Conservation (phyloP, 2,797 vertebrate species). For the Morus bassanus region DNA sequence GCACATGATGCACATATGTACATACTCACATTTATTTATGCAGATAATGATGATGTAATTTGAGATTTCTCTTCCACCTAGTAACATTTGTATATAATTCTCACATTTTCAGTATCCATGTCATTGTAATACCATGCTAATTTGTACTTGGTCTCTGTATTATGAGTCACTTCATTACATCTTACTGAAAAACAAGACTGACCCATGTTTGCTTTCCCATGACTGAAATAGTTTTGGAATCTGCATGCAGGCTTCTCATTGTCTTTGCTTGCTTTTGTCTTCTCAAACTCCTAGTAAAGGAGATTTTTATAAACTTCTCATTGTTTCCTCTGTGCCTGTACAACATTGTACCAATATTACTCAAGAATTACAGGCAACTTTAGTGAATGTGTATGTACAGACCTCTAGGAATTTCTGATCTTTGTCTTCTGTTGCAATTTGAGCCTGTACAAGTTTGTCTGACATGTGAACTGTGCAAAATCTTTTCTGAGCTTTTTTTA, state of each 20-base stretch:
- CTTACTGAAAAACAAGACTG: not conserved
- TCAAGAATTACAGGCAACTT: not conserved
- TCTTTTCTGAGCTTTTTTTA: constrained; percentile 43
- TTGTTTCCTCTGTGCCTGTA: not conserved
- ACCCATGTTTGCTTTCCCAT: constrained; percentile 37
- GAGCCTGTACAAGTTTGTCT: not conserved
- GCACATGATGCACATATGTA: not conserved
- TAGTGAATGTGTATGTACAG: not conserved
- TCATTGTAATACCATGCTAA: not conserved
- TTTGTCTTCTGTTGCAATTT: constrained; percentile 12
- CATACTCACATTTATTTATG: not conserved
- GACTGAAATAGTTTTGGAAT: constrained; percentile 32
- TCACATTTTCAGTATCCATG: not conserved
- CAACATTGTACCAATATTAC: not conserved
- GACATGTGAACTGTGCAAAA: constrained; percentile 49
- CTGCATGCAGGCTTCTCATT: not conserved
- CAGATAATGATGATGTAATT: not conserved
- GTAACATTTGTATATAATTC: not conserved
- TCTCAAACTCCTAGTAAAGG: not conserved
- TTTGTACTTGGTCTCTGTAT: not conserved
- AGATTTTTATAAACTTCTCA: not conserved
- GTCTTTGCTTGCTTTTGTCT: constrained; percentile 24
- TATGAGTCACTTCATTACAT: not conserved
- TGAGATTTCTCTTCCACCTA: not conserved
- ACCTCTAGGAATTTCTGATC: constrained; percentile 9